Evolutionary conservation across 2,888 invertebrate species (phyloP).

Genomic region (Platycheirus rosarum): DNA sequence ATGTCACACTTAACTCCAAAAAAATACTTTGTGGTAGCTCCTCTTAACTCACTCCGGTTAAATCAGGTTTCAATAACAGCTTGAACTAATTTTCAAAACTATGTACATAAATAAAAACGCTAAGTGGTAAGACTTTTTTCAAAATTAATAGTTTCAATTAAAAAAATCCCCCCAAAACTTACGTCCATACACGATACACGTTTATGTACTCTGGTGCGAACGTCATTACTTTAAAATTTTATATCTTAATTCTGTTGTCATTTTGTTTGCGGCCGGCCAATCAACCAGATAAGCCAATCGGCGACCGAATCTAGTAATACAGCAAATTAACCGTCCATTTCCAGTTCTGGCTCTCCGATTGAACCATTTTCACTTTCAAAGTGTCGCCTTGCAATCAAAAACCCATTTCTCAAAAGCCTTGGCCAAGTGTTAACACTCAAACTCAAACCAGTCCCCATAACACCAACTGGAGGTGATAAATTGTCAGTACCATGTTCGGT

Average conservation of each 20-base stretch:
- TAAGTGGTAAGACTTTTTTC: neutral
- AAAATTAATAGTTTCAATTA: neutral
- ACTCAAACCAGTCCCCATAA: conserved; percentile 48
- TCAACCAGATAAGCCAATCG: conserved; percentile 29
- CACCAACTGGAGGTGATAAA: conserved; percentile 48
- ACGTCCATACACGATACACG: neutral
- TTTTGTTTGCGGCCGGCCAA: conserved; percentile 5
- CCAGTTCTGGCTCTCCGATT: conserved; percentile 57
- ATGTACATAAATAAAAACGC: neutral
- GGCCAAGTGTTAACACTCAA: conserved; percentile 45
- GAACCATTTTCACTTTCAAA: conserved; percentile 68
- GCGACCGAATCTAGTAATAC: conserved; percentile 16
- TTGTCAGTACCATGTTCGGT: conserved; percentile 32
- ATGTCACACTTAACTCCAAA: too few relatives aligned
- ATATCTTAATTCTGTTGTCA: conserved; percentile 36
- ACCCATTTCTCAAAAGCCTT: conserved; percentile 53
- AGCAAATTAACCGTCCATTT: conserved; percentile 31
- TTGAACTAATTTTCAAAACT: neutral
- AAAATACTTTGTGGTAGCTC: too few relatives aligned
- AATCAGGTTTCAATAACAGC: neutral
- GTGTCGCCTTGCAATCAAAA: conserved; percentile 59
- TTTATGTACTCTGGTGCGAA: neutral
- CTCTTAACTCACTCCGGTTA: too few relatives aligned
- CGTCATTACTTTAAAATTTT: conserved; percentile 12
- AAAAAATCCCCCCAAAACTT: neutral